Conservation (phyloP, 2,888 invertebrate species). For the Axea sp. region DNA sequence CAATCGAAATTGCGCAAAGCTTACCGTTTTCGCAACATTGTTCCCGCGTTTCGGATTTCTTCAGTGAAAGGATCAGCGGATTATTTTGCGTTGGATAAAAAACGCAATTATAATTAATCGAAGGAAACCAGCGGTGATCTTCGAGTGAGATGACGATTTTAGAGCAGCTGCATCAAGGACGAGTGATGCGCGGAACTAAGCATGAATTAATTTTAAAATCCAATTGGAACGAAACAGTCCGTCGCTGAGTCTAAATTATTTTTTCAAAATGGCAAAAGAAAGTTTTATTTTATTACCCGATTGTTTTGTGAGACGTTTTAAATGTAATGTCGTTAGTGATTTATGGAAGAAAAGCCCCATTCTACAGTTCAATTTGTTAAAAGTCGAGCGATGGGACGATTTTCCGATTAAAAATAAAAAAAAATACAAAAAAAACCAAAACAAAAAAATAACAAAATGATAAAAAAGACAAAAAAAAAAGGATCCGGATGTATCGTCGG, state of each 20-base stretch:
- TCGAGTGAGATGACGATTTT: constrained; percentile 37
- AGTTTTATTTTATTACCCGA: constrained; percentile 26
- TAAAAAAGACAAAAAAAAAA: no score
- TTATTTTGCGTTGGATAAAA: no score
- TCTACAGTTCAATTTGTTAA: constrained; percentile 1
- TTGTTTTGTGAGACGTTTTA: constrained; percentile 5
- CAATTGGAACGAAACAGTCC: no score
- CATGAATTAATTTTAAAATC: no score
- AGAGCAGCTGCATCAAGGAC: constrained; percentile 9
- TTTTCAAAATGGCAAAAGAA: constrained; percentile 18
- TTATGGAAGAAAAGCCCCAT: constrained; percentile 24
- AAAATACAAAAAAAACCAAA: not conserved
- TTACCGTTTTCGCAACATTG: not conserved
- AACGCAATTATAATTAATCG: constrained; percentile 23
- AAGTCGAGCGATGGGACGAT: constrained; percentile 1
- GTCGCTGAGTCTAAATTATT: constrained; percentile 66
- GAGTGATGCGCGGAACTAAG: no score
- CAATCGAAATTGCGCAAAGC: constrained; percentile 28
- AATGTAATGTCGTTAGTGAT: constrained; percentile 8
- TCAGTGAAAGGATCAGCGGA: no score
- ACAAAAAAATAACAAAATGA: no score
- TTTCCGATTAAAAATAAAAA: not conserved
- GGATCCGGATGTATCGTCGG: not conserved
- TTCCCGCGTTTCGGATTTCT: not conserved
- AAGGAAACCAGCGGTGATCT: constrained; percentile 23